Conservation (phyloP, 2,888 invertebrate genomes). For the Andrena dorsata region DNA sequence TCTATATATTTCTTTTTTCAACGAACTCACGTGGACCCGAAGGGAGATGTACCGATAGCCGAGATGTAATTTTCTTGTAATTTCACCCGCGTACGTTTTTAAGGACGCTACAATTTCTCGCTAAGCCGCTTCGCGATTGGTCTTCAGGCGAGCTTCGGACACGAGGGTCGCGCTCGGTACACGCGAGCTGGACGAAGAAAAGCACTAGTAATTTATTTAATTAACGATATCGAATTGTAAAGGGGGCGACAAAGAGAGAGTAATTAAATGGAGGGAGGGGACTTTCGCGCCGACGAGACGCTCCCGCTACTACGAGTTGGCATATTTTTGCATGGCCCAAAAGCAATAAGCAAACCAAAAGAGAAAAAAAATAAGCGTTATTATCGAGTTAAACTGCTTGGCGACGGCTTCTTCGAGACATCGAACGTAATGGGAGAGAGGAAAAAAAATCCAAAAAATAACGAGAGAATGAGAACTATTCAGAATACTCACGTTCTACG, state of each 20-base stretch:
- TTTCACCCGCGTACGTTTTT: slow-evolving; percentile 40
- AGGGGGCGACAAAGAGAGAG: neutral
- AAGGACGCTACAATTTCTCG: slow-evolving; percentile 47
- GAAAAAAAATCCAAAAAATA: slow-evolving; percentile 22
- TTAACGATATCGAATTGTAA: neutral
- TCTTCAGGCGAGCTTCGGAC: slow-evolving; percentile 37
- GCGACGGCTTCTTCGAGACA: slow-evolving; percentile 81
- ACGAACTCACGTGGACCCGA: slow-evolving; percentile 12
- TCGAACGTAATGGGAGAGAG: slow-evolving; percentile 72
- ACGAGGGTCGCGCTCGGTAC: slow-evolving; percentile 38
- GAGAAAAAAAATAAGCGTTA: slow-evolving; percentile 52
- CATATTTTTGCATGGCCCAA: slow-evolving; percentile 66
- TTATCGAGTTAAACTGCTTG: slow-evolving; percentile 69
- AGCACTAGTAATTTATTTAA: slow-evolving; percentile 19
- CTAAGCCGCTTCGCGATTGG: slow-evolving; percentile 57
- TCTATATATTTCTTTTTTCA: slow-evolving; percentile 28
- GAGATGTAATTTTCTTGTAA: slow-evolving; percentile 31
- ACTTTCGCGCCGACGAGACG: slow-evolving; percentile 30
- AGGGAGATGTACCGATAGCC: slow-evolving; percentile 5
- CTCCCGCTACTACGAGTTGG: slow-evolving; percentile 33
- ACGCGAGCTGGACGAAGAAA: slow-evolving; percentile 14
- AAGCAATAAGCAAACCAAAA: slow-evolving; percentile 50
- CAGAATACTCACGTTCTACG: slow-evolving; percentile 49
- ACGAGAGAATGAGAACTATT: slow-evolving; percentile 18
- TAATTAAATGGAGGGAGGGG: neutral